Evolutionary conservation across 2,888 invertebrate genomes (phyloP), one percentile per base, ranked within the genome.

Genomic region (Herminia tarsipennalis): DNA sequence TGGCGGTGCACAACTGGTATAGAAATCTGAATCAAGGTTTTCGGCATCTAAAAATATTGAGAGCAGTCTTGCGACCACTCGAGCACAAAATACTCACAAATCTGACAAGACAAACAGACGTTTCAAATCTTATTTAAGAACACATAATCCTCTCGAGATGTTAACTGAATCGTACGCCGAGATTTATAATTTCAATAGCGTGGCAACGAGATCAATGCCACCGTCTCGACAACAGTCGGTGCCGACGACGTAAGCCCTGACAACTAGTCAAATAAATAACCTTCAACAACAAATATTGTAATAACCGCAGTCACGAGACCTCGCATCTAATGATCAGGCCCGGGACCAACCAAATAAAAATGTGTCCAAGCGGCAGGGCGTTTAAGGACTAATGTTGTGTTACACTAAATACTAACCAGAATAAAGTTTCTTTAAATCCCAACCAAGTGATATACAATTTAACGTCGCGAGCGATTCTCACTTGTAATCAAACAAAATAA

Each of bases 241-340:
- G 71, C 77, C 80, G 83, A 71, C 77, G 68, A 68, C 69, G 57
- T 76, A 73, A 78, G 59, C 70, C 56, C 73, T 71, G 79, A 76
- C 81, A 81, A 77, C 80, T 81, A 81, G 72, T 80, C 80, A 82
- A 81, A 88, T 88, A 88, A 88, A 87, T 86, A 83, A 86, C 72
- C 55, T 78, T 72, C 77, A 81, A 86, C 83, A 86, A 86, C 88
- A 88, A 88, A 88, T 88, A 88, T 88, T 87, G 85, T 88, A 88
- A 87, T 87, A 88, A 85, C 79, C 62, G 55, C 71, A 66, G 75
- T 72, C 67, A 70, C 57, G 59, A 70, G 54, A 53, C 54, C 55
- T 58, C 66, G 63, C 65, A 48, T 64, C 58, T 62, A 72, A 70
- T 65, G 56, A 72, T 69, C 57, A 56, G 39, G 47, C 25, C 50